Evolutionary conservation across 2,888 invertebrate genomes (phyloP), one percentile per base, ranked within the genome.

Genomic region (Ischnura elegans): DNA sequence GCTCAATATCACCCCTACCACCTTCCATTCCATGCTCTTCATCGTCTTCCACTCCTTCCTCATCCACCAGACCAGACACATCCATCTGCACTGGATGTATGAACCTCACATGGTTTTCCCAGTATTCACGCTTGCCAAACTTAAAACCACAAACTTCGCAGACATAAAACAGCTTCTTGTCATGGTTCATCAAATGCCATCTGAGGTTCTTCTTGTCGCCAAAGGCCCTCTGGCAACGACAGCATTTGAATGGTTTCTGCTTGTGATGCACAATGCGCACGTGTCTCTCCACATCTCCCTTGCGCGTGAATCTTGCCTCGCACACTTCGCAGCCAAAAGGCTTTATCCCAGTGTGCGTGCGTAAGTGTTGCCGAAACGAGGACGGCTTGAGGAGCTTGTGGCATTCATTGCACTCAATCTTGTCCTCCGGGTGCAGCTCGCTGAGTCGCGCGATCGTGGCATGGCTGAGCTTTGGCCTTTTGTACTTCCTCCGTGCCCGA

Each of bases 81-180:
- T 87, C 93, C 19, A 94, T 94, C 4, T 94, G 94, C 42, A 94
- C 47, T 36, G 95, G 95, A 94, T 95, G 95, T 61, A 95, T 95
- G 93, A 94, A 95, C 42, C 95, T 94, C 19, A 95, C 95, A 94
- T 95, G 95, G 51, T 95, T 95, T 87, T 95, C 95, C 94, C 95
- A 95, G 87, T 95, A 95, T 66, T 95, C 95, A 85, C 94, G 94
- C 87, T 95, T 95, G 2, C 95, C 95, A 94, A 95, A 95, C 87
- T 95, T 95, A 93, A 95, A 95, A n/a, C 95, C 95, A 94, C 95
- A 95, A 13, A 94, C 94, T 66, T 94, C 94, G 90, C 95, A 95
- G 21, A 94, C 94, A 94, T 95, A 95, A 90, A 94, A 95, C 13
- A 95, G 94, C 45, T 94, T 94, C 93, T 94, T 95, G 90, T 95